These are phyloP conservation scores for Metacarcinus magister DNA, from an alignment of 2,888 invertebrate species.

Conservation along the genomic window DNA sequence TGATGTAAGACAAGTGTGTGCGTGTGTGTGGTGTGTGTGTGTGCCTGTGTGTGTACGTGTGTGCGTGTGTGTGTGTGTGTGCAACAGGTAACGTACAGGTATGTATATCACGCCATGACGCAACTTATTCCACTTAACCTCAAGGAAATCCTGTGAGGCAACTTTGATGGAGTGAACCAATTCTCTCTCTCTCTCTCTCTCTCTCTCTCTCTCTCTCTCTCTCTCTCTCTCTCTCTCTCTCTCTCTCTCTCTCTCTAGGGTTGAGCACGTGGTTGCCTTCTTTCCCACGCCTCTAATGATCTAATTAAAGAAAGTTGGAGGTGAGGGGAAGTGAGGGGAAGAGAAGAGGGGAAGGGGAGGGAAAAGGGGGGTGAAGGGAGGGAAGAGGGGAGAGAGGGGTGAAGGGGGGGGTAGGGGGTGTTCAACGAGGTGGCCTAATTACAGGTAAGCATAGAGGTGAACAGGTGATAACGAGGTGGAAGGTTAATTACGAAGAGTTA, in stretches of 20 bases:
- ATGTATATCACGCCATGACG: too few relatives aligned
- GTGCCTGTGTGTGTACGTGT: constrained; percentile 8
- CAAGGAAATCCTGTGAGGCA: too few relatives aligned
- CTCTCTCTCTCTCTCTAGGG: constrained; percentile 44
- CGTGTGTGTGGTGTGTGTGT: constrained; percentile 26
- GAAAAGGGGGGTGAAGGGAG: background rate
- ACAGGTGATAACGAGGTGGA: background rate
- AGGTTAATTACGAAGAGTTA: background rate
- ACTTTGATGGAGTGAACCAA: too few relatives aligned
- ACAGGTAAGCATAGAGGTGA: background rate
- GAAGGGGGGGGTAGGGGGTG: background rate
- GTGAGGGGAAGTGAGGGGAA: background rate
- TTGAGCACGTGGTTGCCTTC: background rate
- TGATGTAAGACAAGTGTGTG: background rate
- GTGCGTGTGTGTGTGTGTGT: background rate
- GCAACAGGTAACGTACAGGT: too few relatives aligned
- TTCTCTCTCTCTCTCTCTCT: constrained; percentile 40
- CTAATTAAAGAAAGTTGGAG: background rate
- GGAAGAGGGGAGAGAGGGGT: background rate
- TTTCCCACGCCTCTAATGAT: constrained; percentile 6
- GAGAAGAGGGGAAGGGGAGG: too few relatives aligned
- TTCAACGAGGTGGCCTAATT: background rate
- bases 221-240: constrained; percentile 45
- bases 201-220: constrained; percentile 48
- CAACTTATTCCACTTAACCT: too few relatives aligned